Base-by-base conservation (phyloP, 2,888 invertebrate genomes). In the Tetanocera ferruginea region DNA sequence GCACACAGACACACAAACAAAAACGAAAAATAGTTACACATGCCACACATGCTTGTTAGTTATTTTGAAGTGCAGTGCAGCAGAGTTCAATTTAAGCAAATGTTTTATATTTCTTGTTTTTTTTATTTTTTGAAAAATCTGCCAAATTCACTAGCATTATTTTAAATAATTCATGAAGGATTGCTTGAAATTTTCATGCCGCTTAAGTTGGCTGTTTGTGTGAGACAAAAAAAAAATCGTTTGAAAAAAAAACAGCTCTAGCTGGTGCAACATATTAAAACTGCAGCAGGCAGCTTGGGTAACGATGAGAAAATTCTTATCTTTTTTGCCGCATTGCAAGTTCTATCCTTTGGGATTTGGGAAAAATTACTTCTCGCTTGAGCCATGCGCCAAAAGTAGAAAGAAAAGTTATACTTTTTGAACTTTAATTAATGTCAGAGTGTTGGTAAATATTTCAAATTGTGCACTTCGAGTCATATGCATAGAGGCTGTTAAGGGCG, bases 121-220 rank as follows among this genome's bases (percentile, higher is more conserved):
- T 23, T 23, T 17, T 57, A 23, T 23, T 1, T 11, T 0, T 3
- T 19, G 19, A 8, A 57, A 57, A 25, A 57, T 43, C 14, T 43
- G 1, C 43, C 43, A 43, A 43, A 43, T 6, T 43, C 43, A 43
- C 6, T 14, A 43, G 43, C 11, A 11, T 43, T 60, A 60, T 23
- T 60, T 60, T 60, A 60, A 60, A 60, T 60, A 28, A 60, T 60
- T 60, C 4, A 60, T 25, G 25, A 60, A 60, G 60, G 14, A 60
- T 28, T 14, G 0, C 60, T n/a, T 3, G 28, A 28, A 60, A 60
- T 28, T 28, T 23, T 60, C 28, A 28, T 60, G 60, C 60, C 25
- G 60, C 28, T 23, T 28, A 60, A 28, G 25, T 60, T 60, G 19
- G 19, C 0, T 28, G 28, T 6, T 8, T 60, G 11, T 60, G 17